Base-by-base conservation (phyloP, 2,888 invertebrate species). In the Euzophera pinguis region DNA sequence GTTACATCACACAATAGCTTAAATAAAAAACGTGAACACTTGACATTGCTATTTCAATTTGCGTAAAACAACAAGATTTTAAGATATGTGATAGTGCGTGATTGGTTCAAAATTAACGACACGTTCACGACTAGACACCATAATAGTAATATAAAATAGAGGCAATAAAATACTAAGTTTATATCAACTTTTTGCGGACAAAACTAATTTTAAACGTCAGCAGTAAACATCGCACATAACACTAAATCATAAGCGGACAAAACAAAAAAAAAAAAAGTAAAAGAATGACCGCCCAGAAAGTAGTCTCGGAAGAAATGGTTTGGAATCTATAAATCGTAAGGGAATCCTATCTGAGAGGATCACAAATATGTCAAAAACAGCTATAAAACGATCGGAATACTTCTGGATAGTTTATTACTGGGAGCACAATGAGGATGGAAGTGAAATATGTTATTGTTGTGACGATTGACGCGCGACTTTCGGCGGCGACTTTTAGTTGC, bases 331-430 rank as follows among this genome's bases (percentile, higher is more conserved):
- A 84, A 83, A 82, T 83, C 80, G 60, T 60, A 65, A 58, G 64
- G 63, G 62, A n/a, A 65, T 59, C 60, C 66, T 54, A 57, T 61
- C 71, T 81, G 72, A 73, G 76, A 78, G 76, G 85, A 78, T 89
- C 89, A 89, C 88, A 88, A 88, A 88, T 86, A 87, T 88, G 89
- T 89, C 89, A 87, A 70, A 82, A 79, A 73, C 60, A 76, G 69
- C 68, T 65, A 74, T 78, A 77, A 67, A 78, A 69, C 64, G 71
- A 71, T 71, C 58, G 62, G 73, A 71, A 75, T 78, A 80, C 74
- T 71, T 74, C 71, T 69, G 75, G 81, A 84, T 85, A 79, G 79
- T 86, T 85, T 85, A 86, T 87, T 84, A 78, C 73, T 65, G 63
- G 69, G 69, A 73, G 73, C 71, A 84, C 84, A 82, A 83, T 81